phyloP scores from a whole-genome alignment of 2,797 vertebrate genomes.

The Catharus ustulatus region DNA sequence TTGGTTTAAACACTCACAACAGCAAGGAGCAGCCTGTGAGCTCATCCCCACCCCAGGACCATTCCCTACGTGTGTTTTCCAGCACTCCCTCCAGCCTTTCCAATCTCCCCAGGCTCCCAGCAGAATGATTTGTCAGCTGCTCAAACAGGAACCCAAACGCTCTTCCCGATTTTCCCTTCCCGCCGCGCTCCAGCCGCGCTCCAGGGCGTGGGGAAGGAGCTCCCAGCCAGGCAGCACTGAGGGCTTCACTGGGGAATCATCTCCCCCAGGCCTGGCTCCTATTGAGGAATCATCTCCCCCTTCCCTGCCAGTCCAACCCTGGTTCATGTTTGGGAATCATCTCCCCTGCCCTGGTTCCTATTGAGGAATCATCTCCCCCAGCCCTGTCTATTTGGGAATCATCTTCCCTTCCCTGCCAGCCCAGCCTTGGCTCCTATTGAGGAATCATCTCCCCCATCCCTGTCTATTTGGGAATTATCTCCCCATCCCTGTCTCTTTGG shows the following conservation, averaged over 20 bases:
- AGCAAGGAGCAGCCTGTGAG: background rate
- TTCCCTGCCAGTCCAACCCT: no score
- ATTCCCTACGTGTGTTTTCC: background rate
- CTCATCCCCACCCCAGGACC: background rate
- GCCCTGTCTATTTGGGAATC: no score
- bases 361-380: no score
- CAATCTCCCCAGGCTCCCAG: background rate
- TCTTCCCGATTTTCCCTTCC: background rate
- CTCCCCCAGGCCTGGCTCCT: background rate
- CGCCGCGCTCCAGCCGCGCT: background rate
- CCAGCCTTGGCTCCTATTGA: no score
- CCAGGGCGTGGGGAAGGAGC: background rate
- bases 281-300: no score
- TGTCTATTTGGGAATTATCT: no score
- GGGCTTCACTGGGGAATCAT: background rate
- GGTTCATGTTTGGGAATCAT: no score
- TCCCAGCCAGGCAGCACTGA: background rate
- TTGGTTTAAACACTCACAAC: background rate
- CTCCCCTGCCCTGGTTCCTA: no score
- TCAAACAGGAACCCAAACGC: rapidly evolving
- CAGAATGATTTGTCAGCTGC: background rate
- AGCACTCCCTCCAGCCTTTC: background rate
- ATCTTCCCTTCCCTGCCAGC: no score
- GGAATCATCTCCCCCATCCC: no score
- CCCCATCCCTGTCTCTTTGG: no score